Evolutionary conservation across 2,888 invertebrate genomes (phyloP).

Genomic region (Hymenopus coronatus): DNA sequence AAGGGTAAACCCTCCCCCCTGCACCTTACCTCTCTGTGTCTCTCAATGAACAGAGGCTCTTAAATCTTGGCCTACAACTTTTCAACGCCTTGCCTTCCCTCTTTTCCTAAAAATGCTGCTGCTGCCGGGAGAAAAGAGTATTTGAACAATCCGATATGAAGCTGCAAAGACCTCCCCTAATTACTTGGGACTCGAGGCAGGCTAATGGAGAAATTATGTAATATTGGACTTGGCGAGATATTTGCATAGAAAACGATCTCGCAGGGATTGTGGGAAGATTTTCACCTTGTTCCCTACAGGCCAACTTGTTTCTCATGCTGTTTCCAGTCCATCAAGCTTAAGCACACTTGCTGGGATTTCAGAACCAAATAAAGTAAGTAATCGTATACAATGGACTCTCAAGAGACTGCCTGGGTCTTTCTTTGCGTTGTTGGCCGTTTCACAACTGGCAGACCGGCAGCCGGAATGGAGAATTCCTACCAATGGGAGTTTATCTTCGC

Average conservation of each 20-base stretch:
- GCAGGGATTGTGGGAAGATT: not conserved
- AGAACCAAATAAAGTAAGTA: not conserved
- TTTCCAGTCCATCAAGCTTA: not conserved
- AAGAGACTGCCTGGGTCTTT: no score
- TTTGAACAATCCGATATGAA: not conserved
- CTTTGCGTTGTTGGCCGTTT: no score
- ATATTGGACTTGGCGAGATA: not conserved
- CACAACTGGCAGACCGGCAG: no score
- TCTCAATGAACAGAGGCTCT: not conserved
- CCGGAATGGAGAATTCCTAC: no score
- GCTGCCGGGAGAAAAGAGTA: not conserved
- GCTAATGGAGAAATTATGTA: not conserved
- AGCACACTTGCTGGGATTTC: not conserved
- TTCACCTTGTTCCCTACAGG: not conserved
- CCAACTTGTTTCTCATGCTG: not conserved
- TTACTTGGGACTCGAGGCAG: not conserved
- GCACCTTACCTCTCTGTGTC: not conserved
- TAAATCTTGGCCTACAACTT: not conserved
- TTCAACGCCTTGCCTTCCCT: not conserved
- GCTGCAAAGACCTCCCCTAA: not conserved
- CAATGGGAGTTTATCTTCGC: no score
- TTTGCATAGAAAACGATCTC: not conserved
- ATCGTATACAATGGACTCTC: no score
- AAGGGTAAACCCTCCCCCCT: not conserved
- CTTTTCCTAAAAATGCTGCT: not conserved